These are phyloP conservation scores for Lanius collurio DNA, from an alignment of 2,113 vertebrate genomes.

Conservation along the genomic window DNA sequence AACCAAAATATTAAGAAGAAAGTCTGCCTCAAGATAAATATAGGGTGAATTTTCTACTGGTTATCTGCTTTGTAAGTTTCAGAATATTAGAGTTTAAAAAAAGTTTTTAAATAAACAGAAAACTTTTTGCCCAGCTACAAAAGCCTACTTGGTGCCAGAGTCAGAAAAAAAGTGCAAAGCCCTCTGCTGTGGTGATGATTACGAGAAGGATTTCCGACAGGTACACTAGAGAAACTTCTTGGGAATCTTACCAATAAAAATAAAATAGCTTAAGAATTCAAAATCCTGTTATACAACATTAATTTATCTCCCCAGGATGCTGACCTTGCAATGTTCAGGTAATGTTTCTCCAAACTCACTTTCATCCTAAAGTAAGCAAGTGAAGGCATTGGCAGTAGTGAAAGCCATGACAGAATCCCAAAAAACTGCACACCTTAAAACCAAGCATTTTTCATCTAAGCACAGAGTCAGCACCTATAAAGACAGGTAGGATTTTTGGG, in stretches of 20 bases:
- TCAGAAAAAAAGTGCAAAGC: neutral
- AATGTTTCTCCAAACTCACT: neutral
- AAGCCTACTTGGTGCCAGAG: neutral
- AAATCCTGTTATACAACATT: neutral
- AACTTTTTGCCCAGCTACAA: neutral
- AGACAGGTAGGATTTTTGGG: neutral
- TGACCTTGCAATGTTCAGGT: neutral
- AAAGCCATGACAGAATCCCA: neutral
- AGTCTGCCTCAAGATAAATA: neutral
- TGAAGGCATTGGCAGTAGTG: neutral
- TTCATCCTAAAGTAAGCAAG: neutral
- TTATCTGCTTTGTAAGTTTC: neutral
- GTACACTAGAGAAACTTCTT: neutral
- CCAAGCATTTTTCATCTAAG: neutral
- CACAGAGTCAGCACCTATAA: neutral
- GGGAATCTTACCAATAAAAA: neutral
- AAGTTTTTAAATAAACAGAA: neutral
- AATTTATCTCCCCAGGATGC: neutral
- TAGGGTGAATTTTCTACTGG: neutral
- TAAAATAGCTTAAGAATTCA: neutral
- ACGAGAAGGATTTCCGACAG: rapidly evolving
- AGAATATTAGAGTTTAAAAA: neutral
- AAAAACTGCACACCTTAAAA: neutral
- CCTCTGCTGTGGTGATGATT: neutral
- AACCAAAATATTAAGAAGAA: neutral